Conservation (phyloP, 2,888 invertebrate species). For the Deilephila porcellus region DNA sequence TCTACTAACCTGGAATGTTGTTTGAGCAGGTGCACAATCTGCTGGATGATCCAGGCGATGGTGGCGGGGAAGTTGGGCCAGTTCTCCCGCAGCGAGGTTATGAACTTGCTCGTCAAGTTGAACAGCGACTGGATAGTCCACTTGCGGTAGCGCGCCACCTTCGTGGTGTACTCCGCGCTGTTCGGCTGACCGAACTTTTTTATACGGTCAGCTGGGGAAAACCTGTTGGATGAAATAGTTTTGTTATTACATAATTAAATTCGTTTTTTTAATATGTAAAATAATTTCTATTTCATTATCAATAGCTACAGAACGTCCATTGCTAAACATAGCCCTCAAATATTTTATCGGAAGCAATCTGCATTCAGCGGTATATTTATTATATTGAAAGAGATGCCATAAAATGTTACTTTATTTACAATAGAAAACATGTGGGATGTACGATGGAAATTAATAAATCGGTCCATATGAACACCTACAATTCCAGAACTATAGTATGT, state of each 20-base stretch:
- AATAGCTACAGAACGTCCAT: no score
- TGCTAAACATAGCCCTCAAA: background rate
- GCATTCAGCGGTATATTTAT: no score
- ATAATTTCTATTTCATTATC: no score
- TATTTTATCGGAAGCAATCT: background rate
- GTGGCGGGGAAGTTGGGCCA: conserved; percentile 96
- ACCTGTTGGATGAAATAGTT: conserved; percentile 50
- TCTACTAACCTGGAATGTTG: conserved; percentile 71
- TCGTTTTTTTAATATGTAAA: no score
- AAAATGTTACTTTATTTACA: no score
- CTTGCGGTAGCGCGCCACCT: conserved; percentile 90
- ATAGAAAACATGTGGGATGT: no score
- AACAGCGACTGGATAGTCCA: conserved; percentile 92
- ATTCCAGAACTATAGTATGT: no score
- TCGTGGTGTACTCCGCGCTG: conserved; percentile 88
- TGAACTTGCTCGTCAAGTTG: conserved; percentile 91
- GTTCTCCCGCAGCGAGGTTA: conserved; percentile 91
- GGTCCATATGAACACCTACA: no score
- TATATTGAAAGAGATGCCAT: background rate
- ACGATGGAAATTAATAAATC: no score
- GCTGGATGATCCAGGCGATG: conserved; percentile 95
- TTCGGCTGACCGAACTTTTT: conserved; percentile 92
- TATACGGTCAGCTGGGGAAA: conserved; percentile 76
- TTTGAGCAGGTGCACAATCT: conserved; percentile 87
- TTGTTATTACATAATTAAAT: no score